Evolutionary conservation across 2,888 invertebrate genomes (phyloP).

Genomic region (Amiota communis): DNA sequence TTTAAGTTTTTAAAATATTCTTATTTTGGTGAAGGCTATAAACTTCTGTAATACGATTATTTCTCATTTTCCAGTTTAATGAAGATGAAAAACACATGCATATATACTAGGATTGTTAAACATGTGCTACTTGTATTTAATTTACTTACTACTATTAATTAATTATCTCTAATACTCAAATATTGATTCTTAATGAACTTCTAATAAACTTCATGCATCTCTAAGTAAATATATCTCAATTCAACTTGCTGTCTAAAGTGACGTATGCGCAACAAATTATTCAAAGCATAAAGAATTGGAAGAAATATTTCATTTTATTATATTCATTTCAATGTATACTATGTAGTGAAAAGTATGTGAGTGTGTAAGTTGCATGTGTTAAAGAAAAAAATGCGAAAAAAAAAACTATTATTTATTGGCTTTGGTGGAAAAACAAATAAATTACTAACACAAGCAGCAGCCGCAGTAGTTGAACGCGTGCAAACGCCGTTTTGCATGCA

Average conservation of each 20-base stretch:
- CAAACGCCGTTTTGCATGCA: slow-evolving; percentile 48
- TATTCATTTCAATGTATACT: not conserved
- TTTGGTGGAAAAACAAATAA: slow-evolving; percentile 16
- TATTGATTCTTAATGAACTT: no score
- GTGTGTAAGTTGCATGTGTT: not conserved
- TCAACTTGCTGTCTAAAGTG: not conserved
- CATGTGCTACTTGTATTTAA: no score
- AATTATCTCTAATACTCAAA: no score
- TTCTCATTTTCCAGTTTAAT: no score
- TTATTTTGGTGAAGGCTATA: no score
- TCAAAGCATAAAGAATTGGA: not conserved
- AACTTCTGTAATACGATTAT: no score
- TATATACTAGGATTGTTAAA: no score
- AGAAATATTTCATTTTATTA: slow-evolving; percentile 9
- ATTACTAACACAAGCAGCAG: slow-evolving; percentile 10
- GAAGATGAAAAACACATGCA: no score
- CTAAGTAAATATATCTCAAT: no score
- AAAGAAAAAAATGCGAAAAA: not conserved
- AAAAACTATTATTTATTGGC: slow-evolving; percentile 22
- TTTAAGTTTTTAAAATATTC: no score
- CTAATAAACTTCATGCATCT: no score
- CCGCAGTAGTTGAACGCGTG: slow-evolving; percentile 18
- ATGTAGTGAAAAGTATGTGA: not conserved
- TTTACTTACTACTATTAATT: no score
- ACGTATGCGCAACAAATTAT: slow-evolving; percentile 23